Base-by-base conservation (phyloP, 2,888 invertebrate species). In the Pachliopta kotzebuea region DNA sequence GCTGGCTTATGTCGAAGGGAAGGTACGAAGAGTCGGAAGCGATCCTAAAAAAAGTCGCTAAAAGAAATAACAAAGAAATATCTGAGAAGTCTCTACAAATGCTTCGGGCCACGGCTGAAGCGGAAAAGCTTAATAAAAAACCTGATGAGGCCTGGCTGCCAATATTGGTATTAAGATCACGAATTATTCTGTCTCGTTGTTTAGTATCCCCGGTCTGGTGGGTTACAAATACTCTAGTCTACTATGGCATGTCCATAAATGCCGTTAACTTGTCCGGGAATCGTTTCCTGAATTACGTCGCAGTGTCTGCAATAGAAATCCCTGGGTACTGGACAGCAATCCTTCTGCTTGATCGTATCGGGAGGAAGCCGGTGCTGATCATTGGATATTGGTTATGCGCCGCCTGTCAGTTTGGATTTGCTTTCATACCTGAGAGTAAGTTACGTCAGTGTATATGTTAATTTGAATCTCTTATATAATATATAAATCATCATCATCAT, bases 1-100 rank as follows among this genome's bases (percentile, higher is more conserved):
- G 96, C 65, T 97, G 97, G 97, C 91, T 96, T 20, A 85, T 96
- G 72, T 94, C 94, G 56, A 95, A 95, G 74, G 94, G 94, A 4
- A 93, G 93, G 65, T 93, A 93, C 68, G 93, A 94, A 42, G 93
- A 95, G 71, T 94, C 95, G 0, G 94, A 94, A 72, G 77, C 77
- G 4, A 93, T 95, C 24, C 85, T 95, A 1, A 90, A 92, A 42
- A 94, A 92, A 74, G 94, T 95, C 0, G 94, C 96, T 0, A 91
- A 86, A 73, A 80, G 91, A 0, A 96, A 96, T 70, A 93, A 92
- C 4, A 92, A 92, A 18, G 81, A 90, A 62, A 75, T 94, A 6
- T 93, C 93, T 0, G 89, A 93, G 0, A 90, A 92, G 59, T 90
- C 93, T n/a, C 74, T 94, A 54, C 76, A 84, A 69, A 81, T 81